Evolutionary conservation across 2,888 invertebrate genomes (phyloP), one percentile per base, ranked within the genome.

Genomic region (Hypsopygia costalis): DNA sequence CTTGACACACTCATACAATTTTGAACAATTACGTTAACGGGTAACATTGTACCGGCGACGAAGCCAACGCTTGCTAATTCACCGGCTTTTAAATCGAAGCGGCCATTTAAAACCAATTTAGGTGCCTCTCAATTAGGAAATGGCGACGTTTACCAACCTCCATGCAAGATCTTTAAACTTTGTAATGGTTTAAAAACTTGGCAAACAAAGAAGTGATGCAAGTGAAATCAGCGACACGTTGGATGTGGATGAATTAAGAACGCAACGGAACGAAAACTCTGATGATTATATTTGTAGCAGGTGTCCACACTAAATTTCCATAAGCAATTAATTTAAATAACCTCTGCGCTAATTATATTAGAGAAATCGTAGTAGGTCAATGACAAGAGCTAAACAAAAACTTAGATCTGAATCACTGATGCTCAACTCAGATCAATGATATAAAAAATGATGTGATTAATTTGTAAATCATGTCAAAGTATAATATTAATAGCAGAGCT

Each of bases 341-440:
- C 70, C 72, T 74, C 61, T 57, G 55, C 53, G 59, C 60, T 76
- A 75, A 81, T 81, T n/a, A n/a, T n/a, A n/a, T n/a, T 72, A 71
- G 72, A 72, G 76, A 80, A 79, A 80, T 69, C 68, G 55, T 44
- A 63, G 55, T 69, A 57, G 78, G 78, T 78, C 82, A 82, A 81
- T 82, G 81, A 67, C 79, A 64, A 68, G 52, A 40, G 40, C 38
- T 44, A 45, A 56, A 58, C 55, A 63, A 78, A 72, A 66, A 69
- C 55, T 46, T 46, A 44, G 51, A 62, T 56, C 47, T 34, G 28
- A 39, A 28, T 57, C 58, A 68, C 60, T 71, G 61, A 69, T 55
- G 62, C 61, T 61, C 55, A 62, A 61, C 16, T n/a, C 53, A 52
- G 58, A 65, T 62, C 53, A 52, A 52, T 55, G 46, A 49, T 46